A percentile compares a stretch with the other conserved stretches of the same genome.
Conservation (phyloP, 2,888 invertebrate genomes). For the Arctia plantaginis region DNA sequence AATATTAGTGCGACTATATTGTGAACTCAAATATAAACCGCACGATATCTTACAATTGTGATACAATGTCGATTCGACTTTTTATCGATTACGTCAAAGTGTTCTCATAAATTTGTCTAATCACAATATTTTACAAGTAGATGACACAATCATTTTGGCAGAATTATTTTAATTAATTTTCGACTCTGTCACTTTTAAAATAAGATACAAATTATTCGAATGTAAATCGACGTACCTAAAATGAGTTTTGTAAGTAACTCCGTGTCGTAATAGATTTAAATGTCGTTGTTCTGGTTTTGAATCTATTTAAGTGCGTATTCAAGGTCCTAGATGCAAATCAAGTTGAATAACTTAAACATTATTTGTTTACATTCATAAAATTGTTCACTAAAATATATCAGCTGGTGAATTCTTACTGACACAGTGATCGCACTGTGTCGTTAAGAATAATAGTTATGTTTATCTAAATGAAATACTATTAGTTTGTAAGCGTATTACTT, state of each 20-base stretch:
- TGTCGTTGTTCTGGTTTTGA: conserved; percentile 64
- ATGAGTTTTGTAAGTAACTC: conserved; percentile 43
- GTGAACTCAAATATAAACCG: conserved; percentile 21
- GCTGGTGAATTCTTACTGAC: conserved; percentile 12
- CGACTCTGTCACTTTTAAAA: conserved; percentile 29
- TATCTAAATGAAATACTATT: not conserved
- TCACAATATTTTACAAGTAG: conserved; percentile 38
- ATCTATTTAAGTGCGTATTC: conserved; percentile 63
- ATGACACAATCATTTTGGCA: conserved; percentile 32
- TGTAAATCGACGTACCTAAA: conserved; percentile 16
- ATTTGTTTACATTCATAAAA: conserved; percentile 45
- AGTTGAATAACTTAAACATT: conserved; percentile 50
- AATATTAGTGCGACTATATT: not conserved
- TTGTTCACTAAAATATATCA: conserved; percentile 25
- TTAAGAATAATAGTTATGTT: not conserved
- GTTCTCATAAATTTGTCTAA: conserved; percentile 40
- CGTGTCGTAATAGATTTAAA: conserved; percentile 66
- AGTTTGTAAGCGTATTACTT: not conserved
- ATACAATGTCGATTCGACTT: conserved; percentile 29
- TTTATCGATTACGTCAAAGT: conserved; percentile 39
- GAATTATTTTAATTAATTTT: conserved; percentile 23
- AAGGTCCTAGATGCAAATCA: conserved; percentile 69
- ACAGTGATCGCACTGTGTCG: not conserved
- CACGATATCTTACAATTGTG: conserved; percentile 29
- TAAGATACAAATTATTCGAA: conserved; percentile 34